Conservation (phyloP, 2,113 vertebrate genomes). For the Eulemur macaco region DNA sequence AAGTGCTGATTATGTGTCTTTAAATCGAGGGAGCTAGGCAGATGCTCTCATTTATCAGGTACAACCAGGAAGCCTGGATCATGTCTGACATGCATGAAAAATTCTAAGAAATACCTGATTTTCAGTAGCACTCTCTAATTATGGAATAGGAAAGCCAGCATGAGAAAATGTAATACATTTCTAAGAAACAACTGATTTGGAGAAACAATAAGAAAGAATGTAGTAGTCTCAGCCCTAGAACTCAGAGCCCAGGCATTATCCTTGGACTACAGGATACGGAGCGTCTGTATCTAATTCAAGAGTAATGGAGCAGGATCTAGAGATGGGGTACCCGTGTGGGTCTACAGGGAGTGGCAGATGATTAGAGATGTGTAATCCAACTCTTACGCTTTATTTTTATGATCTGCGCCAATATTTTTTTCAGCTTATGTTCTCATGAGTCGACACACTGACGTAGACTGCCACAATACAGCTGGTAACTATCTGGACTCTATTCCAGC, state of each 20-base stretch:
- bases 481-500: not conserved
- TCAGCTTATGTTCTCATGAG: not conserved
- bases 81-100: no score
- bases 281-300: not conserved
- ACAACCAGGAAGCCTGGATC: not conserved
- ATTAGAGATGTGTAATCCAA: not conserved
- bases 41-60: not conserved
- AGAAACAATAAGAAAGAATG: not conserved
- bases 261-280: no score
- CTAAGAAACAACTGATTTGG: not conserved
- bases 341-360: no score
- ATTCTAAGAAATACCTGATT: not conserved
- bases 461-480: not conserved
- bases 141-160: not conserved
- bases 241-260: not conserved
- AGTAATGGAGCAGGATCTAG: not conserved
- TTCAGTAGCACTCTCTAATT: no score
- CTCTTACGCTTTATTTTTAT: not conserved
- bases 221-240: not conserved
- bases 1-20: not conserved
- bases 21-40: rapidly evolving
- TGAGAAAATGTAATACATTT: not conserved
- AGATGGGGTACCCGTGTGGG: not conserved
- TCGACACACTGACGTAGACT: not conserved
- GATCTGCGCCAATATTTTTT: not conserved